These are phyloP conservation scores for Climacteris rufus DNA, from an alignment of 2,113 vertebrate genomes.

Conservation along the genomic window DNA sequence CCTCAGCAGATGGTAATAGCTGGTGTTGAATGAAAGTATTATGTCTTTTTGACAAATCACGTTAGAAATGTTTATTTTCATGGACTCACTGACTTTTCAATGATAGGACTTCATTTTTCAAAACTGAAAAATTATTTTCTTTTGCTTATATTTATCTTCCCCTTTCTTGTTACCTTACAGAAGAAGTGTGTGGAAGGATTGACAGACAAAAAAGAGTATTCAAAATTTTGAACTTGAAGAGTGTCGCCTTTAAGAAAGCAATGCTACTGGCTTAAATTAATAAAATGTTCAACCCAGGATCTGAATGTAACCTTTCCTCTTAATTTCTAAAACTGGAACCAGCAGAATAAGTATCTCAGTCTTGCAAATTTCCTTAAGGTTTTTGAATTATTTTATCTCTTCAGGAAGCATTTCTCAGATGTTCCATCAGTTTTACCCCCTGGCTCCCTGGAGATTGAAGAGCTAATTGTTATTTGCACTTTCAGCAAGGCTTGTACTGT, in stretches of 20 bases:
- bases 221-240: neutral
- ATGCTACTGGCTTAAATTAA: neutral
- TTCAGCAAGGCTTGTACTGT: neutral
- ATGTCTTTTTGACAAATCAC: neutral
- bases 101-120: neutral
- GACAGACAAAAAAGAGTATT: neutral
- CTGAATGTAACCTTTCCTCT: neutral
- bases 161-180: neutral
- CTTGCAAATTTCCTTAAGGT: slow-evolving; percentile 11
- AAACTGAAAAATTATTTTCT: neutral
- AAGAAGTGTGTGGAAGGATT: neutral
- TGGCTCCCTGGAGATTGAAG: neutral
- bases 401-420: neutral
- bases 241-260: neutral
- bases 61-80: neutral
- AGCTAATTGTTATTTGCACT: slow-evolving; percentile 49
- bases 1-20: neutral
- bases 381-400: neutral
- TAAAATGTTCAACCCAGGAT: neutral
- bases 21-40: neutral
- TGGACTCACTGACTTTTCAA: neutral
- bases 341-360: neutral
- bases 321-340: neutral
- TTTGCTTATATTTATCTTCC: neutral
- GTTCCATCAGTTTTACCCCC: neutral